A percentile compares a stretch with the other conserved stretches of the same genome.
These are phyloP conservation scores for Parelbella ahira DNA, from an alignment of 2,888 invertebrate species.

Conservation along the genomic window DNA sequence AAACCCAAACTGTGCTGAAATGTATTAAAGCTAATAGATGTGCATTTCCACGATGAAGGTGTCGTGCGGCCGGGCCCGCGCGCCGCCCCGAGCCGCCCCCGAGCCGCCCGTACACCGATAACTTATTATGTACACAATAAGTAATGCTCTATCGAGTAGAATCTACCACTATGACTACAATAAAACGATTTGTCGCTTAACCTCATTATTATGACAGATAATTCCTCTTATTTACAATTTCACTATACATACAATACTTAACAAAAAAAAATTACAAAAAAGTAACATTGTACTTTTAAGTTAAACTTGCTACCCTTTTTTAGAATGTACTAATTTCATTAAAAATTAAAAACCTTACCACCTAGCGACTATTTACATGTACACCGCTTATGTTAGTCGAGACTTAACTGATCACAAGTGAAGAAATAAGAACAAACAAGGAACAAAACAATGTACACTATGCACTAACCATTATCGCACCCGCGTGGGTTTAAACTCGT, in stretches of 20 bases:
- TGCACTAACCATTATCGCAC: slow-evolving; percentile 61
- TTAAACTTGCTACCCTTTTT: slow-evolving; percentile 58
- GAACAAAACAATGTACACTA: slow-evolving; percentile 72
- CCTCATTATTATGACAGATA: slow-evolving; percentile 79
- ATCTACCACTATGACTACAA: slow-evolving; percentile 75
- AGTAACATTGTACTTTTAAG: slow-evolving; percentile 76
- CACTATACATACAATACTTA: slow-evolving; percentile 71
- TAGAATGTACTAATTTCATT: slow-evolving; percentile 67
- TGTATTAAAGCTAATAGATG: slow-evolving; percentile 69
- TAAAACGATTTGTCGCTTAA: slow-evolving; percentile 78
- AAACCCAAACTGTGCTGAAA: slow-evolving; percentile 62
- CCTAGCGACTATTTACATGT: slow-evolving; percentile 61
- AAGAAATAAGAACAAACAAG: slow-evolving; percentile 66
- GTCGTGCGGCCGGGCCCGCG: slow-evolving; percentile 38
- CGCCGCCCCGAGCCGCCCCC: too few relatives aligned
- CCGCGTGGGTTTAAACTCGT: slow-evolving; percentile 50
- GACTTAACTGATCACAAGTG: slow-evolving; percentile 73
- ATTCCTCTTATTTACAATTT: slow-evolving; percentile 79
- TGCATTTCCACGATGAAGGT: slow-evolving; percentile 61
- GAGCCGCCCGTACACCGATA: slow-evolving; percentile 46
- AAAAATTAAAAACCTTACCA: slow-evolving; percentile 45
- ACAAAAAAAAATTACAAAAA: slow-evolving; percentile 57
- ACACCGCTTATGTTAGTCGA: slow-evolving; percentile 66
- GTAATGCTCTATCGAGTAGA: slow-evolving; percentile 66
- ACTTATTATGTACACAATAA: slow-evolving; percentile 67